Base-by-base conservation (phyloP, 2,888 invertebrate genomes). In the Perizoma flavofasciatum region DNA sequence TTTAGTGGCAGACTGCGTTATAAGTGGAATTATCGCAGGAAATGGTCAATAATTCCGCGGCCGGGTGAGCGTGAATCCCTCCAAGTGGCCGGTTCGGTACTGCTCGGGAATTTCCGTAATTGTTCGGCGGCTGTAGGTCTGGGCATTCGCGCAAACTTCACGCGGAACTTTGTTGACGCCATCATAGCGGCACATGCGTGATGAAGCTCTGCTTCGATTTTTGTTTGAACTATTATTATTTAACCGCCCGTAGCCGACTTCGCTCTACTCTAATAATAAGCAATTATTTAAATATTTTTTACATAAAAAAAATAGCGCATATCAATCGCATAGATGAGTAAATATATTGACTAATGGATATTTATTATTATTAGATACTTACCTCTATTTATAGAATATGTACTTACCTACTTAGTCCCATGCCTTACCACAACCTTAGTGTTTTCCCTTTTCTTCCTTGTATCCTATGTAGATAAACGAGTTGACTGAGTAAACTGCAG, bases 41-140 rank as follows among this genome's bases (percentile, higher is more conserved):
- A 87, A 85, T 86, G 79, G 85, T 89, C 87, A 90, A 89, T 91
- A 88, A 82, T 74, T 77, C 73, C 74, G 74, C 75, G 79, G 79
- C 83, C 81, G 79, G 71, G 74, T 82, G 73, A 79, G 79, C 85
- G 90, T 85, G 79, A 78, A 72, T 76, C 80, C 84, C 77, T 74
- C 69, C 72, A 74, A 77, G 79, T 75, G 77, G 78, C 74, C 69
- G 72, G 69, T 75, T 90, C 90, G 91, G 86, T 76, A 90, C 89
- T 91, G 78, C 57, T 91, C 90, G 91, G 86, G 41, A 56, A 68
- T 79, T 77, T 85, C 78, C 91, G 91, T 57, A 63, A 61, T 43
- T 61, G 56, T 41, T 84, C 84, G 85, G 73, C 83, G 85, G 73
- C 65, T 60, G 33, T 41, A 65, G 59, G 58, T 57, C 66, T 59